Evolutionary conservation across 2,888 invertebrate species (phyloP).

Genomic region (Dolomedes plantarius): DNA sequence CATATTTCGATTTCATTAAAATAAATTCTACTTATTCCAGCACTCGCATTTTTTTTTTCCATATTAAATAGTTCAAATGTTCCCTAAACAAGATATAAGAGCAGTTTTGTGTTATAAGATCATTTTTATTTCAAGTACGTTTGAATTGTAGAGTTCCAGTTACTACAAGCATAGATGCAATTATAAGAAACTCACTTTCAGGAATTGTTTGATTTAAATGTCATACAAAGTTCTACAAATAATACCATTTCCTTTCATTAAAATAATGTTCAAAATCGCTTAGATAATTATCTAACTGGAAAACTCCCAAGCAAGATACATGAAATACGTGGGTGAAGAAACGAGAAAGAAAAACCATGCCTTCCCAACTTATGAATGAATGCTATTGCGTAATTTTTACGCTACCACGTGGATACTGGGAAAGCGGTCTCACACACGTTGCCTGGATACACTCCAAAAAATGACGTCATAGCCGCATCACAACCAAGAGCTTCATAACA

Average conservation of each 20-base stretch:
- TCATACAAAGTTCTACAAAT: background rate
- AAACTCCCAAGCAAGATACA: background rate
- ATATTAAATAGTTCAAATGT: no score
- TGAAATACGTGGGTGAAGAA: background rate
- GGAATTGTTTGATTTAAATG: background rate
- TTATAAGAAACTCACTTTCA: no score
- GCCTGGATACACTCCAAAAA: conserved; percentile 50
- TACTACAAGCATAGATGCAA: no score
- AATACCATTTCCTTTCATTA: background rate
- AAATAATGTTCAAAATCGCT: background rate
- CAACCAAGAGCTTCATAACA: conserved; percentile 7
- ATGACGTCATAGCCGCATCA: conserved; percentile 54
- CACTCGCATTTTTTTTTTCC: no score
- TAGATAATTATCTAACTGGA: background rate
- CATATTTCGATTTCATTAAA: no score
- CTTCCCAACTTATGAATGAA: conserved; percentile 67
- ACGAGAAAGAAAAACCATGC: conserved; percentile 19
- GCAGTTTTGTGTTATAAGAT: no score
- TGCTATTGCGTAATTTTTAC: conserved; percentile 63
- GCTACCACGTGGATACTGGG: conserved; percentile 59
- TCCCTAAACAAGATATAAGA: no score
- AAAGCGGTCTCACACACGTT: conserved; percentile 35
- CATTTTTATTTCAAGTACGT: no score
- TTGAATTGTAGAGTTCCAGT: no score
- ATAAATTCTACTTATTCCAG: no score